Evolutionary conservation across 2,113 vertebrate genomes (phyloP).

Genomic region (Oreochromis aureus): DNA sequence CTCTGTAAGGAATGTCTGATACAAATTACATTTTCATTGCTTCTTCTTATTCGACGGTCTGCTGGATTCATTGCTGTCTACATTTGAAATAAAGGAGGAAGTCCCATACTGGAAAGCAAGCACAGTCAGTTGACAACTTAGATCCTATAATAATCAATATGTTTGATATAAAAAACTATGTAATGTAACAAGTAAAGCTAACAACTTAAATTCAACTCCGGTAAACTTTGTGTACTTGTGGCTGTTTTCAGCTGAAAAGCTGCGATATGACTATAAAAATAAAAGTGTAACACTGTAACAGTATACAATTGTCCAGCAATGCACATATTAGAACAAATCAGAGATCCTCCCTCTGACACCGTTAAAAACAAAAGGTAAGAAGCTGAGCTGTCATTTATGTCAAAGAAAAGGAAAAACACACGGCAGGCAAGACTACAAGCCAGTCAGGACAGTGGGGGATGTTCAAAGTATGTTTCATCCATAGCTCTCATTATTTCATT

Average conservation of each 20-base stretch:
- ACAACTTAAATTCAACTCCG: neutral
- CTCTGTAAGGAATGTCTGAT: neutral
- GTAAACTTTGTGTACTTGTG: neutral
- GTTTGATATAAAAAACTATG: neutral
- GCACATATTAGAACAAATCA: neutral
- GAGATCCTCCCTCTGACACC: neutral
- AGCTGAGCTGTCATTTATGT: no score
- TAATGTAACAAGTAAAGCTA: neutral
- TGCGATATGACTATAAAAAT: neutral
- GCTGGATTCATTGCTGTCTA: neutral
- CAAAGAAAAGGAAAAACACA: neutral
- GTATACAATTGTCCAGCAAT: neutral
- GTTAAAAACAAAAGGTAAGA: neutral
- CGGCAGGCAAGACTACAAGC: neutral
- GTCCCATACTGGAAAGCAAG: neutral
- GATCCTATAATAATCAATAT: neutral
- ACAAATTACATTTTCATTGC: neutral
- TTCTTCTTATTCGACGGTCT: neutral
- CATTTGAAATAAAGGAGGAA: neutral
- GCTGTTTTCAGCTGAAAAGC: neutral
- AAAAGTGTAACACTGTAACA: neutral
- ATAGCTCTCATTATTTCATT: neutral
- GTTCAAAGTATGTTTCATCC: neutral
- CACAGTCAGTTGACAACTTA: neutral
- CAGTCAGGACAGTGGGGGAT: neutral